Evolutionary conservation across 2,888 invertebrate genomes (phyloP).

Genomic region (Latheticus oryzae): DNA sequence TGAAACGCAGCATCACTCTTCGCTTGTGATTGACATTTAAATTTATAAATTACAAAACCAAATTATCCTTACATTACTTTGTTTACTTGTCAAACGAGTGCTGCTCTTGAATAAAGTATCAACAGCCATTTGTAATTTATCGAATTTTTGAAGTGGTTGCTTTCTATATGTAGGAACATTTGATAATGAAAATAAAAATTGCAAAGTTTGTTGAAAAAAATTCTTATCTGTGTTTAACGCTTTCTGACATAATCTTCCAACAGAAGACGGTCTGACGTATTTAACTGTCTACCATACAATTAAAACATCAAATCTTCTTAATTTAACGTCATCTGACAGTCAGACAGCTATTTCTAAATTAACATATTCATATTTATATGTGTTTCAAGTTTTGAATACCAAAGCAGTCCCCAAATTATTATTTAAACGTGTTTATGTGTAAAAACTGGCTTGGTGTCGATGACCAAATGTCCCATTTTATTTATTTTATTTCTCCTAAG

Average conservation of each 20-base stretch:
- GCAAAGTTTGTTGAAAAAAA: constrained; percentile 24
- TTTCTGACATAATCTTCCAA: constrained; percentile 54
- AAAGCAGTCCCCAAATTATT: constrained; percentile 41
- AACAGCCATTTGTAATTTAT: too few relatives aligned
- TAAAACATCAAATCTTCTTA: constrained; percentile 56
- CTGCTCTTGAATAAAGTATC: constrained; percentile 19
- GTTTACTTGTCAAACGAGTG: constrained; percentile 42
- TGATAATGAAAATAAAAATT: constrained; percentile 15
- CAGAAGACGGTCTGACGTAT: constrained; percentile 51
- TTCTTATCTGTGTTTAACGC: constrained; percentile 44
- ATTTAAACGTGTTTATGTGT: constrained; percentile 43
- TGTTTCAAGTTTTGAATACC: constrained; percentile 42
- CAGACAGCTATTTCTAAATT: constrained; percentile 53
- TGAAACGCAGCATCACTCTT: constrained; percentile 44
- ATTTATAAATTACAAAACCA: constrained; percentile 56
- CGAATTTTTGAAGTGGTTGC: too few relatives aligned
- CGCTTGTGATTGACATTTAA: constrained; percentile 54
- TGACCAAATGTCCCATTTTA: constrained; percentile 34
- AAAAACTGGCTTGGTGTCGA: constrained; percentile 37
- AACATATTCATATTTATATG: constrained; percentile 55
- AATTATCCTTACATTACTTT: constrained; percentile 49
- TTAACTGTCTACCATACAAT: constrained; percentile 53
- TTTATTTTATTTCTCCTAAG: constrained; percentile 23
- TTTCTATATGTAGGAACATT: too few relatives aligned
- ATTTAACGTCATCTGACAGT: constrained; percentile 54